Conservation (phyloP, 2,888 invertebrate genomes). For the Lacanobia oleracea region DNA sequence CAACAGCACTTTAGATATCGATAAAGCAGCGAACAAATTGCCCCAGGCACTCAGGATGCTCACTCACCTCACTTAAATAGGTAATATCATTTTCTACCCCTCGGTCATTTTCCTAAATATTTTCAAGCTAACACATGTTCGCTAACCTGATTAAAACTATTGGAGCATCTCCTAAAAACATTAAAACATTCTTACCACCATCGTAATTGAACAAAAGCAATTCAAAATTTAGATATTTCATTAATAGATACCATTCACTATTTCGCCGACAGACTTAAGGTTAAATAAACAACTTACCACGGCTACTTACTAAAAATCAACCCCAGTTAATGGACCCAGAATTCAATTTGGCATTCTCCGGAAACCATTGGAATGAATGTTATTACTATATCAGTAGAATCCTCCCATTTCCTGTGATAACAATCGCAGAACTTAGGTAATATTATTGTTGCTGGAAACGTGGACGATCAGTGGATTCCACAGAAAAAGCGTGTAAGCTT, state of each 20-base stretch:
- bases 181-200: not conserved
- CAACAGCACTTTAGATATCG: not conserved
- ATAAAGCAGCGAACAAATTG: not conserved
- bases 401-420: slow-evolving; percentile 39
- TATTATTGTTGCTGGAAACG: slow-evolving; percentile 26
- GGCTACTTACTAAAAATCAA: slow-evolving; percentile 32
- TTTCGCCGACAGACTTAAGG: not conserved
- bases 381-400: slow-evolving; percentile 17
- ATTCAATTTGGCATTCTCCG: slow-evolving; percentile 37
- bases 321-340: slow-evolving; percentile 17
- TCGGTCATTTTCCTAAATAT: not conserved
- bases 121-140: not conserved
- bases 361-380: slow-evolving; percentile 40
- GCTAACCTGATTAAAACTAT: slow-evolving; percentile 1
- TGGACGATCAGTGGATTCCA: not conserved
- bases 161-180: not conserved
- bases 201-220: not conserved
- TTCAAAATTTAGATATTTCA: not conserved
- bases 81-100: slow-evolving; percentile 22
- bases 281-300: slow-evolving; percentile 22
- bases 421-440: slow-evolving; percentile 27
- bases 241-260: slow-evolving; percentile 1
- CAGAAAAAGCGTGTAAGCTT: not conserved
- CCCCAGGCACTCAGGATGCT: slow-evolving; percentile 19
- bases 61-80: slow-evolving; percentile 13